Evolutionary conservation across 2,113 vertebrate genomes (phyloP).

Genomic region (Campylomormyrus tamandua): DNA sequence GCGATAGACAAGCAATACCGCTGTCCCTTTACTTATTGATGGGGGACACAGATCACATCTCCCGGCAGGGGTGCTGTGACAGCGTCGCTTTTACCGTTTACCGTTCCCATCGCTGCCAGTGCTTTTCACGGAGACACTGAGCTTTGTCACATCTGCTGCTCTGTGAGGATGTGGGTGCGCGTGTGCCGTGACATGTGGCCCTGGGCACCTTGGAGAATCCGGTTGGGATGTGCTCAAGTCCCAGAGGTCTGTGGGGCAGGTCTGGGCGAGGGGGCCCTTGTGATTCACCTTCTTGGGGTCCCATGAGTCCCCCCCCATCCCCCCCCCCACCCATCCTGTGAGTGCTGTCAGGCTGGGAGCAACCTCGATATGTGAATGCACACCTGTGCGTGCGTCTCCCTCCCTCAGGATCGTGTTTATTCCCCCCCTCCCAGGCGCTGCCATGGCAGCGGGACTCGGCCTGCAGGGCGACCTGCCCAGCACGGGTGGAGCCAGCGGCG

Average conservation of each 20-base stretch:
- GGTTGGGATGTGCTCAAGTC: background rate
- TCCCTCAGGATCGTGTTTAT: too few species aligned
- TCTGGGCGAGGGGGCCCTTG: background rate
- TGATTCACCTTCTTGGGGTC: background rate
- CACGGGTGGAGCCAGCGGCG: conserved; percentile 48
- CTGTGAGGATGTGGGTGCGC: background rate
- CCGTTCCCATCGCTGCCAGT: background rate
- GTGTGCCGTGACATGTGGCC: background rate
- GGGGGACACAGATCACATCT: conserved; percentile 4
- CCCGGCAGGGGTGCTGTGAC: background rate
- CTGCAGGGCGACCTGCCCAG: conserved; percentile 67
- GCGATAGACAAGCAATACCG: background rate
- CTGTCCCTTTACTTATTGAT: conserved; percentile 21
- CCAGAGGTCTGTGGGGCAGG: background rate
- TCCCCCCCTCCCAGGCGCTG: conserved; percentile 52
- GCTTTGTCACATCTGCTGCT: background rate
- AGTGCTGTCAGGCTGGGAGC: background rate
- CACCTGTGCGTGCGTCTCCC: conserved; percentile 10
- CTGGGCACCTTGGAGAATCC: background rate
- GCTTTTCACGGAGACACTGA: background rate
- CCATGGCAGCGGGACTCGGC: conserved; percentile 80
- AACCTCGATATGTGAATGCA: conserved; percentile 19
- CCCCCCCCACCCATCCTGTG: background rate
- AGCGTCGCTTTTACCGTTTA: background rate
- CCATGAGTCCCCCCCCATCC: background rate